phyloP scores from a whole-genome alignment of 2,113 vertebrate species.

The Brachionichthys hirsutus region DNA sequence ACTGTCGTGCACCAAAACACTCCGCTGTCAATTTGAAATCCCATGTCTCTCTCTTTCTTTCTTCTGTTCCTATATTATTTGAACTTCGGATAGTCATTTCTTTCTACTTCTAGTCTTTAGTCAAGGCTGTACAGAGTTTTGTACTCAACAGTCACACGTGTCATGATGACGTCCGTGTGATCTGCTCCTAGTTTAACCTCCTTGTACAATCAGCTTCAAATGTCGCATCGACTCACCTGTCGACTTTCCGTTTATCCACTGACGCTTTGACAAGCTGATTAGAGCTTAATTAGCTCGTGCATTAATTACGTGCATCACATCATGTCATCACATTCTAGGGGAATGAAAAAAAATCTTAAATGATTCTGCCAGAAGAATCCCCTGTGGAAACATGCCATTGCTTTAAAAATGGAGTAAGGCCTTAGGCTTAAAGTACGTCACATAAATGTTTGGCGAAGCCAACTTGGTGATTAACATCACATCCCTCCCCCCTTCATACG shows the following conservation, averaged over 20 bases:
- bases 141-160: too few species aligned
- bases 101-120: too few species aligned
- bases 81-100: too few species aligned
- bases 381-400: conserved; percentile 40
- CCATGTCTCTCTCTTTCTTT: too few species aligned
- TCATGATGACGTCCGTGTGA: too few species aligned
- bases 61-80: too few species aligned
- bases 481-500: conserved; percentile 9
- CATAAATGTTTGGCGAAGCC: conserved; percentile 17
- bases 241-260: conserved; percentile 15
- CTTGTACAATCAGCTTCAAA: too few species aligned
- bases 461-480: conserved; percentile 29
- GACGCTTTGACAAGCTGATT: conserved; percentile 34
- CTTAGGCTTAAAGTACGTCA: conserved; percentile 23
- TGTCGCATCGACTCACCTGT: neutral
- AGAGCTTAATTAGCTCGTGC: conserved; percentile 32
- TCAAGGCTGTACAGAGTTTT: too few species aligned
- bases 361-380: conserved; percentile 11
- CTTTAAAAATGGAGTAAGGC: conserved; percentile 36
- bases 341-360: conserved; percentile 22
- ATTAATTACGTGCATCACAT: conserved; percentile 21
- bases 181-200: too few species aligned
- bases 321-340: conserved; percentile 5
- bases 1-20: too few species aligned
- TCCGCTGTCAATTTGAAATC: too few species aligned